Conservation (phyloP, 2,797 vertebrate species). For the Delichon dasypus region DNA sequence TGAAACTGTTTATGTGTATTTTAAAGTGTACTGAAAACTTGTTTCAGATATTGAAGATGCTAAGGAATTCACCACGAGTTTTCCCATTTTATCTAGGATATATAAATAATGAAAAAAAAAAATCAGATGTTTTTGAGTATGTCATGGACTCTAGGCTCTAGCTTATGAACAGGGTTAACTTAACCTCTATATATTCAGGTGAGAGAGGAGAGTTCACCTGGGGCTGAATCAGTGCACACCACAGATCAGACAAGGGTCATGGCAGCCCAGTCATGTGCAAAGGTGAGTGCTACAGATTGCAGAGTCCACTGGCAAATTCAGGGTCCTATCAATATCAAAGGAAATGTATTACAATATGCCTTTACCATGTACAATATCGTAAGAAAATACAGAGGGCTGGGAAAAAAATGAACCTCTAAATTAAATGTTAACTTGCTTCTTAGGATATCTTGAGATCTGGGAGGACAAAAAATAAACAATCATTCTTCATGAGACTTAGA, state of each 20-base stretch:
- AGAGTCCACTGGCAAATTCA: neutral
- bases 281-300: neutral
- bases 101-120: neutral
- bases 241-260: neutral
- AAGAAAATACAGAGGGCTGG: neutral
- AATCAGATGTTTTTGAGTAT: neutral
- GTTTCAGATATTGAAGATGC: neutral
- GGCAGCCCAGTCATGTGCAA: neutral
- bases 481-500: neutral
- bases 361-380: neutral
- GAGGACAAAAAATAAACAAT: neutral
- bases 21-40: neutral
- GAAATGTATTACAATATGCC: neutral
- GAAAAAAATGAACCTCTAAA: neutral
- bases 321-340: neutral
- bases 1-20: neutral
- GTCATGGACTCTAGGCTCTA: neutral
- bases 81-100: neutral
- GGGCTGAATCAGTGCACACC: neutral
- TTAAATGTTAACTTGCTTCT: accelerated
- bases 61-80: neutral
- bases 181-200: neutral
- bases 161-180: neutral
- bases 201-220: neutral
- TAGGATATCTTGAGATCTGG: neutral